Evolutionary conservation across 1,140 invertebrate genomes (phyloP), one percentile per base, ranked within the genome.

Genomic region (Pseudomyrmex concolor): DNA sequence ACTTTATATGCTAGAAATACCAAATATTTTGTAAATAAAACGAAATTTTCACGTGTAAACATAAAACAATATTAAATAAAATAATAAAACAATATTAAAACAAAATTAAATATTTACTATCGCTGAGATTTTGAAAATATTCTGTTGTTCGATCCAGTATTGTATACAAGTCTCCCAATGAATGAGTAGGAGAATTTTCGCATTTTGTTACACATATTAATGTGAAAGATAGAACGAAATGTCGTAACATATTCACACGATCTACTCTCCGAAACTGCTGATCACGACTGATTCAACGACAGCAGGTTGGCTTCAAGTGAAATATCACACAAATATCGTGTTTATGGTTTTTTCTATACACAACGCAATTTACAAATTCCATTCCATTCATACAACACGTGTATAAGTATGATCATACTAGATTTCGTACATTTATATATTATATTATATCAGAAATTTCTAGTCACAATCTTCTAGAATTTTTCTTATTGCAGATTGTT

Each of bases 261-360:
- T n/a, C 7, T 17, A 25, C 55, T 10, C 1, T 17, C 57, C 48
- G 64, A 43, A n/a, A 64, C 15, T 64, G 54, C 19, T 0, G 73
- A 66, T 50, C 19, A 67, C 62, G 62, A 77, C n/a, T 59, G 10
- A 66, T 15, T 54, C 50, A 51, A 9, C 57, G 70, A 67, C 2
- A 17, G 4, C 12, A 43, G 45, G 45, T 34, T 80, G n/a, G 17
- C 2, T 7, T 8, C 12, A 10, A 17, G 25, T 45, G 10, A 12
- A 63, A 22, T 50, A 34, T 10, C 34, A 7, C 8, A 5, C 22
- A 59, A 48, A 86, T 17, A 12, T 2, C 13, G 1, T 88, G 67
- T 90, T 90, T 89, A 90, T 63, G 86, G 81, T 91, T 88, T 84
- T 81, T 81, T 60, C 10, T 45, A 4, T 50, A 83, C 15, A 45